Percentiles rank a stretch among this genome's conserved stretches.
phyloP scores from a whole-genome alignment of 2,888 invertebrate species.

The Ormia ochracea region DNA sequence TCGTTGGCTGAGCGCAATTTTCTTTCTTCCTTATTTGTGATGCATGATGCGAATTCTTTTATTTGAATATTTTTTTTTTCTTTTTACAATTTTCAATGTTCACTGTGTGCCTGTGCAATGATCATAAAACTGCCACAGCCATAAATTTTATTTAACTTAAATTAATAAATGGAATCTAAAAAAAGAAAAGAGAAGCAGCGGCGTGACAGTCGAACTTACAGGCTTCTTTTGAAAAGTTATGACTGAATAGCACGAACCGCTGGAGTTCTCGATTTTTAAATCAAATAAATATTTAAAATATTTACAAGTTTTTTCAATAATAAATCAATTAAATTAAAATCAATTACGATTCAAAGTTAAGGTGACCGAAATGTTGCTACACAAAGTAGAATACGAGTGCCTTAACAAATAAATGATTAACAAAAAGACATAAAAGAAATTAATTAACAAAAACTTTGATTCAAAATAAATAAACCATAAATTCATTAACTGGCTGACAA shows the following conservation, averaged over 20 bases:
- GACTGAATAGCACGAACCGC: slow-evolving; percentile 29
- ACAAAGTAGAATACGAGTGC: slow-evolving; percentile 26
- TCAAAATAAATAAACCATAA: slow-evolving; percentile 9
- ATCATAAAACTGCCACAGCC: slow-evolving; percentile 54
- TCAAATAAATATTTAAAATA: slow-evolving; percentile 21
- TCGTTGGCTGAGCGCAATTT: background rate
- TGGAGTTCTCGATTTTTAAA: slow-evolving; percentile 15
- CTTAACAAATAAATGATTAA: slow-evolving; percentile 54
- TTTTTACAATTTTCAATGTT: slow-evolving; percentile 11
- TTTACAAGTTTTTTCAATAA: background rate
- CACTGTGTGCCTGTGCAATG: slow-evolving; percentile 11
- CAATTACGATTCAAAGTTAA: slow-evolving; percentile 69
- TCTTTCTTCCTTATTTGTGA: slow-evolving; percentile 18
- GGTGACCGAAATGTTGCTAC: slow-evolving; percentile 61
- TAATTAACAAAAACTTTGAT: background rate
- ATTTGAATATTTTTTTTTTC: background rate
- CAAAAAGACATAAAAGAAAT: slow-evolving; percentile 23
- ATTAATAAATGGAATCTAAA: slow-evolving; percentile 53
- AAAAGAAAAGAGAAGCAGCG: background rate
- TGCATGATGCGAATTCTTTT: slow-evolving; percentile 13
- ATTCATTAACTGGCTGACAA: background rate
- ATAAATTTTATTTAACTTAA: slow-evolving; percentile 58
- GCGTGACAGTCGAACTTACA: background rate
- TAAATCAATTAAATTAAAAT: slow-evolving; percentile 65
- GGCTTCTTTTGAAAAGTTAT: slow-evolving; percentile 15